phyloP scores from a whole-genome alignment of 2,888 invertebrate genomes.

The Hanleya hanleyi region DNA sequence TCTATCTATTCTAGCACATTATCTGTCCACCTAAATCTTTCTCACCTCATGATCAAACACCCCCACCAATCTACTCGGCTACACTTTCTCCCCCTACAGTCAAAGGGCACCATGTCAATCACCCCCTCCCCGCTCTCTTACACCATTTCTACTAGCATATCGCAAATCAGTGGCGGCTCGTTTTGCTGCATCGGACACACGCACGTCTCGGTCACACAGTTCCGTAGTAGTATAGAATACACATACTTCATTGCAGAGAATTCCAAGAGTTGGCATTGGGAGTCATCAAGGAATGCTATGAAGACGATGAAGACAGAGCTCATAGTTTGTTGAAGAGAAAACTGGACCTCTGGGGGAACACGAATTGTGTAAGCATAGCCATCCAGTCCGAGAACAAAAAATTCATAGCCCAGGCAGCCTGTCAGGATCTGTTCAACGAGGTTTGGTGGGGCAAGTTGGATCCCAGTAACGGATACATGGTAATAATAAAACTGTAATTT shows the following conservation, averaged over 20 bases:
- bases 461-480: conserved; percentile 38
- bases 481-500: too few species aligned
- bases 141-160: too few species aligned
- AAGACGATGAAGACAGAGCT: conserved; percentile 46
- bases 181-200: too few species aligned
- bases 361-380: conserved; percentile 48
- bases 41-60: too few species aligned
- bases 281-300: conserved; percentile 51
- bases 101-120: not conserved
- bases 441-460: conserved; percentile 61
- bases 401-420: conserved; percentile 59
- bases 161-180: too few species aligned
- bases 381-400: conserved; percentile 52
- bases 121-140: not conserved
- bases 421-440: conserved; percentile 53
- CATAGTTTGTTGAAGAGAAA: conserved; percentile 48
- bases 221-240: too few species aligned
- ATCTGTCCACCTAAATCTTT: too few species aligned
- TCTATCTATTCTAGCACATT: too few species aligned
- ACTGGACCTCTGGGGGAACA: conserved; percentile 45
- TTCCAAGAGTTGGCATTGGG: conserved; percentile 50
- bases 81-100: not conserved
- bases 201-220: too few species aligned
- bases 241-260: conserved; percentile 26
- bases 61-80: not conserved